Evolutionary conservation across 2,797 vertebrate genomes (phyloP), one percentile per base, ranked within the genome.

Genomic region (Sciurus carolinensis): DNA sequence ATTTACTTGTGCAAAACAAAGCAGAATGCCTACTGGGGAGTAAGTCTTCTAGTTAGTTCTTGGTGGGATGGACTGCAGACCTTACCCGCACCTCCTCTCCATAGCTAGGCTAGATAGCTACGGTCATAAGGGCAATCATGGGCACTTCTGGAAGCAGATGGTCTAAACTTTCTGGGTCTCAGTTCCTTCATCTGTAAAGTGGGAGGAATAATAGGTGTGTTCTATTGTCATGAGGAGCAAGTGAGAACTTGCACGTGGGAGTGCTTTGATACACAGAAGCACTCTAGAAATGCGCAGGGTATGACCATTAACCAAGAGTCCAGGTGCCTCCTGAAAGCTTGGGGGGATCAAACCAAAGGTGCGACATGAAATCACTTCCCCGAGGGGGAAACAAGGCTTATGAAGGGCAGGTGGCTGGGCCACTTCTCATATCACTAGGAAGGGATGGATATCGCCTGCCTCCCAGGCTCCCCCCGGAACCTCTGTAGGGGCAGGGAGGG

Each of bases 1-100:
- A 90, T 52, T 62, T 52, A 72, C 36, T 22, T 94, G 96, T 96
- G 95, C 95, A 95, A 95, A 97, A 83, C 82, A 81, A 94, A 92
- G 93, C 94, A 89, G 94, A 87, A 76, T 2, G 30, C 47, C 93
- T 79, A 80, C 24, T 7, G 20, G 59, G 88, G 59, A 59, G 76
- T 72, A 47, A 72, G 42, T 57, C 52, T 64, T 90, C 77, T 79
- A 26, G 67, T 3, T 81, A 77, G 94, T 57, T 76, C 80, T 62
- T 17, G 6, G 83, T 44, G 84, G 67, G 50, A 33, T 36, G 14
- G 66, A 57, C 67, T 67, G 36, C 14, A 72, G 52, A 71, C 2
- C 3, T 59, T 52, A 24, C 13, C 42, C 17, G 71, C 10, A 7
- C 14, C 64, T 94, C 75, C 71, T 82, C 26, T 88, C 73, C 59